Percentiles rank a stretch among this genome's conserved stretches.
Evolutionary conservation across 2,888 invertebrate species (phyloP).

Genomic region (Taenaris catops): DNA sequence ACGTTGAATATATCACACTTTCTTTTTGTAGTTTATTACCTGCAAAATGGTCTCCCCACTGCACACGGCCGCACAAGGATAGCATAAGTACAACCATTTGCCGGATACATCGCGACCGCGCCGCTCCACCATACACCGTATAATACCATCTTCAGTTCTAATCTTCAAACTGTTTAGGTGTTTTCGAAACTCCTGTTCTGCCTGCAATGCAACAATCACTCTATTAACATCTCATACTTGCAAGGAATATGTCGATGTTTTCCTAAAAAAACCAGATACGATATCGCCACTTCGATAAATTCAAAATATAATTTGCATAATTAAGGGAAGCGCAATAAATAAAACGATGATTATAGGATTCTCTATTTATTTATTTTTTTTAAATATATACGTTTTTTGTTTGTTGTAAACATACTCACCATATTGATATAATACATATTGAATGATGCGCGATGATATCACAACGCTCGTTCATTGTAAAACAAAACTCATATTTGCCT

Average conservation of each 20-base stretch:
- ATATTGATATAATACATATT: constrained; percentile 21
- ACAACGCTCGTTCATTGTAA: no score
- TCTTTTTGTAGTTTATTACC: no score
- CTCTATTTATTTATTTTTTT: constrained; percentile 32
- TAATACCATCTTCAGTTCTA: constrained; percentile 60
- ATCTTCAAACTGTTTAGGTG: constrained; percentile 67
- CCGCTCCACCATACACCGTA: constrained; percentile 66
- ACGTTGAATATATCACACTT: no score
- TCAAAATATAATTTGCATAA: not conserved
- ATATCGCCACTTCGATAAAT: no score
- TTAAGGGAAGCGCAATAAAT: constrained; percentile 20
- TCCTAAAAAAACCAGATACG: no score
- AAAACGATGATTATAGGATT: constrained; percentile 29
- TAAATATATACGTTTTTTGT: constrained; percentile 26
- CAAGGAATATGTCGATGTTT: no score
- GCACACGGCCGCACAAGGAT: constrained; percentile 72
- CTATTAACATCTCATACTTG: no score
- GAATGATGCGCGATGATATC: no score
- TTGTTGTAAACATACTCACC: constrained; percentile 40
- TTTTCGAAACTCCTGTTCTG: constrained; percentile 63
- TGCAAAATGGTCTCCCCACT: constrained; percentile 63
- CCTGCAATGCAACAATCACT: constrained; percentile 38
- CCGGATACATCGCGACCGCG: constrained; percentile 59
- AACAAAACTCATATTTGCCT: no score
- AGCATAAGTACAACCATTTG: constrained; percentile 72